A percentile compares a stretch with the other conserved stretches of the same genome.
Evolutionary conservation across 2,113 vertebrate genomes (phyloP).

Genomic region (Meriones unguiculatus): DNA sequence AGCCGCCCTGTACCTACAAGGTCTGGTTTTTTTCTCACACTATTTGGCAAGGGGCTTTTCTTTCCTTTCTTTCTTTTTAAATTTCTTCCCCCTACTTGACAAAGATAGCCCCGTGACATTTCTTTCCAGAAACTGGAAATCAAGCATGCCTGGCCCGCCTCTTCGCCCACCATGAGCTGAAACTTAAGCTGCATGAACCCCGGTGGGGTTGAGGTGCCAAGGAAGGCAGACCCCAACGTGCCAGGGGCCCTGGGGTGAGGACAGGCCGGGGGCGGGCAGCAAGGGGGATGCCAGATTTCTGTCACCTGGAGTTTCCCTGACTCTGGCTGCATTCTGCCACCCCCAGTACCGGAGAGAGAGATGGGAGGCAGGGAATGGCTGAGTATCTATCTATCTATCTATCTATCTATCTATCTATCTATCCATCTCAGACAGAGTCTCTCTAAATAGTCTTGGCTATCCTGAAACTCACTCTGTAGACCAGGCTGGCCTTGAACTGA

Average conservation of each 20-base stretch:
- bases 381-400: not conserved
- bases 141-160: slow-evolving; percentile 62
- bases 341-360: fast-evolving
- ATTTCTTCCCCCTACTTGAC: slow-evolving; percentile 29
- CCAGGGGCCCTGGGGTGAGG: not conserved
- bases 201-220: not conserved
- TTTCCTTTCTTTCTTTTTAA: not conserved
- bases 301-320: not conserved
- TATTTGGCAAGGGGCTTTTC: slow-evolving; percentile 57
- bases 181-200: slow-evolving; percentile 58
- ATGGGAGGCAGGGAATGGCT: not conserved
- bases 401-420: not conserved
- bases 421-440: not conserved
- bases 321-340: fast-evolving
- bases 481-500: not conserved
- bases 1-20: not conserved
- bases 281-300: slow-evolving; percentile 26
- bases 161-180: slow-evolving; percentile 40
- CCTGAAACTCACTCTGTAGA: not conserved
- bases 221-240: slow-evolving; percentile 48
- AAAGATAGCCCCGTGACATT: slow-evolving; percentile 66
- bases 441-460: not conserved
- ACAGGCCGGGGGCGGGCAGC: not conserved
- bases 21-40: not conserved
- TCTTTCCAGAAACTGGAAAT: slow-evolving; percentile 77